Percentiles rank a stretch among this genome's conserved stretches.
These are phyloP conservation scores for Drosophila parthenogenetica DNA, from an alignment of 2,888 invertebrate species.

Conservation along the genomic window DNA sequence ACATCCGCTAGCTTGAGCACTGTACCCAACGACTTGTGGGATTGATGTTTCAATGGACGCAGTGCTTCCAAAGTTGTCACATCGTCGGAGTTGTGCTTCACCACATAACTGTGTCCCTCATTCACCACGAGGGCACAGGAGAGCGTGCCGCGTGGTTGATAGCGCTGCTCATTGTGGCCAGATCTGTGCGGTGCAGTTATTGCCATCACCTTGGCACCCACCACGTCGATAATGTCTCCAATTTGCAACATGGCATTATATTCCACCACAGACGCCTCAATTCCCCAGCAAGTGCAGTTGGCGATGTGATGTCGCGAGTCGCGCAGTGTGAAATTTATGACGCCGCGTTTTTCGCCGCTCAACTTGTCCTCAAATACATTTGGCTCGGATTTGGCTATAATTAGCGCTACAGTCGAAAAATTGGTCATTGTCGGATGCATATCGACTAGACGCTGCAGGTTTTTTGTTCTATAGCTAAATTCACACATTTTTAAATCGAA, in stretches of 20 bases:
- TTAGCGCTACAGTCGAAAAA: constrained; percentile 87
- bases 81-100: constrained; percentile 86
- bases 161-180: constrained; percentile 82
- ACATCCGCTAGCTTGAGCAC: constrained; percentile 81
- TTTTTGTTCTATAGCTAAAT: constrained; percentile 6
- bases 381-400: constrained; percentile 88
- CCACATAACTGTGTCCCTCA: constrained; percentile 88
- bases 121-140: constrained; percentile 88
- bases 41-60: constrained; percentile 87
- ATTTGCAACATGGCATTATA: constrained; percentile 88
- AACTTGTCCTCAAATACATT: constrained; percentile 82
- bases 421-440: constrained; percentile 68
- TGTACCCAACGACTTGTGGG: constrained; percentile 87
- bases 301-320: constrained; percentile 90
- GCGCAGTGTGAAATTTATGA: constrained; percentile 91
- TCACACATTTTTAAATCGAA: constrained; percentile 34
- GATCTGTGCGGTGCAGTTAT: constrained; percentile 86
- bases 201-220: constrained; percentile 87
- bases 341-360: constrained; percentile 87
- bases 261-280: constrained; percentile 87
- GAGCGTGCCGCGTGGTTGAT: constrained; percentile 88
- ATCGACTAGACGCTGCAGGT: constrained; percentile 27
- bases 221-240: constrained; percentile 90
- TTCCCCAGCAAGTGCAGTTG: constrained; percentile 92
- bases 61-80: constrained; percentile 83